A percentile compares a stretch with the other conserved stretches of the same genome.
Conservation (phyloP, 2,797 vertebrate species). For the Pantherophis vulpinus region DNA sequence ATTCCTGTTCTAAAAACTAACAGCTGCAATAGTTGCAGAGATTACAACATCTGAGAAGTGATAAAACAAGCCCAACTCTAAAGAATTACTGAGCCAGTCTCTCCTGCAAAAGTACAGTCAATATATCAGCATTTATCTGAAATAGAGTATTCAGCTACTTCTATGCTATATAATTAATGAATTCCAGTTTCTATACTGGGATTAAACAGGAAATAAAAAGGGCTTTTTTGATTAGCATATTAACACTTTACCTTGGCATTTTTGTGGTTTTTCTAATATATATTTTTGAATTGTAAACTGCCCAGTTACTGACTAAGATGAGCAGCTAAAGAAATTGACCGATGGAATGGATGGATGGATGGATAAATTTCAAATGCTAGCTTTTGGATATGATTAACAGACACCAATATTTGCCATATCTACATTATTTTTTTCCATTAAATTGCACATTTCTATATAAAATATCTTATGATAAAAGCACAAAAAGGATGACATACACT, state of each 20-base stretch:
- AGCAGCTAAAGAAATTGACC: background rate
- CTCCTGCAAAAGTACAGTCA: background rate
- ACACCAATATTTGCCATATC: background rate
- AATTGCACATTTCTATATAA: background rate
- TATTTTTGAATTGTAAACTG: background rate
- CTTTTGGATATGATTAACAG: background rate
- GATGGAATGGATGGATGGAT: background rate
- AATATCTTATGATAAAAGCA: background rate
- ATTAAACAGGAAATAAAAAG: background rate
- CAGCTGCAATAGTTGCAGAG: slow-evolving; percentile 17
- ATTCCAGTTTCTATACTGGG: background rate
- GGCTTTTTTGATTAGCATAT: background rate
- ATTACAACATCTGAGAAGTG: slow-evolving; percentile 2
- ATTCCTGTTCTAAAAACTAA: background rate
- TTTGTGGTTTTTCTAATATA: background rate
- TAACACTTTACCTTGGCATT: background rate
- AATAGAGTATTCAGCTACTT: background rate
- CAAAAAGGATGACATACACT: background rate
- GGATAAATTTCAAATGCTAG: background rate
- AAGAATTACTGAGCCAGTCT: background rate
- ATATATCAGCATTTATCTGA: background rate
- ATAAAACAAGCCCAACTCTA: slow-evolving; percentile 23
- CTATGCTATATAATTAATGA: background rate
- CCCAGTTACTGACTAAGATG: background rate
- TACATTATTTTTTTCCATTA: background rate